These are phyloP conservation scores for Dicyrtomina minuta DNA, from an alignment of 2,888 invertebrate genomes.

Conservation along the genomic window DNA sequence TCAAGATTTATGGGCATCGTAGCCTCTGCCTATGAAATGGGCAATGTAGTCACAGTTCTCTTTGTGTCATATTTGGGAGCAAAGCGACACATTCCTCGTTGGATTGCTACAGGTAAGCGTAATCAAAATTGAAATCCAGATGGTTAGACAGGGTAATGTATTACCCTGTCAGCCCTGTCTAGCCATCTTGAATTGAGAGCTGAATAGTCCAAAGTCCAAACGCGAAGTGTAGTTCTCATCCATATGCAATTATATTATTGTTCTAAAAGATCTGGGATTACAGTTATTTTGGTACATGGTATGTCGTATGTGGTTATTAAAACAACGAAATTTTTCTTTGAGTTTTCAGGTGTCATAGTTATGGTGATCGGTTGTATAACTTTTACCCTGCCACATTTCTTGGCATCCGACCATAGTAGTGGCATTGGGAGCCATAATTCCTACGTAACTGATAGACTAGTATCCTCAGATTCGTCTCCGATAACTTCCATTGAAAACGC, in stretches of 20 bases:
- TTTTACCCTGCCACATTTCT: conserved; percentile 88
- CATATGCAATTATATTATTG: too few relatives aligned
- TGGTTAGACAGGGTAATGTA: too few relatives aligned
- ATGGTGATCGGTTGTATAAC: conserved; percentile 92
- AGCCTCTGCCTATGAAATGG: conserved; percentile 92
- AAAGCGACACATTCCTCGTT: conserved; percentile 85
- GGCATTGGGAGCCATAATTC: conserved; percentile 11
- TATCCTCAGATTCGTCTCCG: not conserved
- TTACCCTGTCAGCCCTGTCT: too few relatives aligned
- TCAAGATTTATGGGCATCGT: conserved; percentile 89
- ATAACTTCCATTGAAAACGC: not conserved
- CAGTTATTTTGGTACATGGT: too few relatives aligned
- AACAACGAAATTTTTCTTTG: not conserved
- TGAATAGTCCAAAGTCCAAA: too few relatives aligned
- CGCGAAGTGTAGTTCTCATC: too few relatives aligned
- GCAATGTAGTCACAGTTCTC: conserved; percentile 91
- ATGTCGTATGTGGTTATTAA: not conserved
- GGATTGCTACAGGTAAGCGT: conserved; percentile 83
- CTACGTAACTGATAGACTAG: conserved; percentile 31
- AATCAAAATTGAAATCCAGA: too few relatives aligned
- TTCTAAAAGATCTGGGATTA: too few relatives aligned
- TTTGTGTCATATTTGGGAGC: conserved; percentile 94
- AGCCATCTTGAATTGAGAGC: too few relatives aligned
- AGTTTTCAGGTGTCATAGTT: conserved; percentile 74
- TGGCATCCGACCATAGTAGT: conserved; percentile 72